Evolutionary conservation across 2,113 vertebrate species (phyloP).

Genomic region (Castor canadensis): DNA sequence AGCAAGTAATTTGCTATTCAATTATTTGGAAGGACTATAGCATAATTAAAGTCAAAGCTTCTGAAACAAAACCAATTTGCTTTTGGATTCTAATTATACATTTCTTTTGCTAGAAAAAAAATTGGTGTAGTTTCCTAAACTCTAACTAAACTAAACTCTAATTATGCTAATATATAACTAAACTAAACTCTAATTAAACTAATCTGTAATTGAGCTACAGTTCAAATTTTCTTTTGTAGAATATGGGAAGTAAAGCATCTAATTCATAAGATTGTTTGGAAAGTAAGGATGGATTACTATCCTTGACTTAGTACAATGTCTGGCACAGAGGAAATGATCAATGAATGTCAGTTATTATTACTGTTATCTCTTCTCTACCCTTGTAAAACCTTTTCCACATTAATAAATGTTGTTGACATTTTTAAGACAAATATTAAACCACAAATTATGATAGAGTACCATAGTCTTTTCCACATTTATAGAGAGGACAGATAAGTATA

Average conservation of each 20-base stretch:
- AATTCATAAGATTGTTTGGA: not conserved
- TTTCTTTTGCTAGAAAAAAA: not conserved
- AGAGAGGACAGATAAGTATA: not conserved
- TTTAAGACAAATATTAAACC: constrained; percentile 25
- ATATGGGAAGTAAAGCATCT: not conserved
- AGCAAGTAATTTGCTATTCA: not conserved
- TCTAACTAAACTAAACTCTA: not conserved
- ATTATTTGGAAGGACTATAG: not conserved
- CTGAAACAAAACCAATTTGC: not conserved
- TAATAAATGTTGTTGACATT: not conserved
- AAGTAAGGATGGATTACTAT: not conserved
- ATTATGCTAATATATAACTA: no score
- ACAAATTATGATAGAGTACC: constrained; percentile 6
- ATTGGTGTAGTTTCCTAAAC: not conserved
- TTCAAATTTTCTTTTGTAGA: not conserved
- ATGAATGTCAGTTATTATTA: not conserved
- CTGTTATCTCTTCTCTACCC: not conserved
- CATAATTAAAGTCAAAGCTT: not conserved
- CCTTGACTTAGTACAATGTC: not conserved
- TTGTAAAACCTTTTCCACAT: not conserved
- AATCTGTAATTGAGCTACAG: not conserved
- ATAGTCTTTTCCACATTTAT: not conserved
- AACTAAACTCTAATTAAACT: not conserved
- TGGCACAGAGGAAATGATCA: not conserved
- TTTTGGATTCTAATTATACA: not conserved